A percentile compares a stretch with the other conserved stretches of the same genome.
These are phyloP conservation scores for Terebella lapidaria DNA, from an alignment of 2,888 invertebrate genomes.

Conservation along the genomic window DNA sequence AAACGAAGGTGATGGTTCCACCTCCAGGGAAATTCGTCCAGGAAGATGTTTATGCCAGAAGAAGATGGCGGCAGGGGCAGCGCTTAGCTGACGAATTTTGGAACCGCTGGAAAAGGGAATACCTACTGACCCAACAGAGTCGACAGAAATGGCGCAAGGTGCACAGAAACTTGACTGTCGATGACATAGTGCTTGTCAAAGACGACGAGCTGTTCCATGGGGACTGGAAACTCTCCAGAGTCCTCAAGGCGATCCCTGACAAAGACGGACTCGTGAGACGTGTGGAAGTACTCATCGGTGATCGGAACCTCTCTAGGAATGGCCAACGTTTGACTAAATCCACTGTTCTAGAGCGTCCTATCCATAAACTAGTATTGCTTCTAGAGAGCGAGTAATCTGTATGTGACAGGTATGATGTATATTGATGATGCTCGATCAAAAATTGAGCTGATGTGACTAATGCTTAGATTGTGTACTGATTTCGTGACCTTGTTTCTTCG, in stretches of 20 bases:
- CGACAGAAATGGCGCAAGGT: slow-evolving; percentile 15
- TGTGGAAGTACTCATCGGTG: slow-evolving; percentile 14
- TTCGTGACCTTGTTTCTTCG: too few species aligned
- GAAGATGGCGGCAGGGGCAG: slow-evolving; percentile 11
- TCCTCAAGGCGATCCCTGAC: background rate
- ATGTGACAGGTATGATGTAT: too few species aligned
- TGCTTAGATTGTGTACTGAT: too few species aligned
- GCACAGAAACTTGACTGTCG: slow-evolving; percentile 20
- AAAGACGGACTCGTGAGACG: slow-evolving; percentile 27
- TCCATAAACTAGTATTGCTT: slow-evolving; percentile 19
- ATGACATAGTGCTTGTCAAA: slow-evolving; percentile 18
- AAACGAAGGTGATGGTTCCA: slow-evolving; percentile 9
- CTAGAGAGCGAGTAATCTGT: too few species aligned
- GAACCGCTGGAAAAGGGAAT: slow-evolving; percentile 6
- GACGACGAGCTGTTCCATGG: slow-evolving; percentile 15
- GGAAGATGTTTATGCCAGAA: slow-evolving; percentile 11
- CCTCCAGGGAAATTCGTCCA: slow-evolving; percentile 10
- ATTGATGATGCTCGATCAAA: too few species aligned
- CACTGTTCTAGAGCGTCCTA: slow-evolving; percentile 10
- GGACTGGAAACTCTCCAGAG: slow-evolving; percentile 9
- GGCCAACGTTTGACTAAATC: slow-evolving; percentile 5
- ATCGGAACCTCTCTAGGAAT: slow-evolving; percentile 1
- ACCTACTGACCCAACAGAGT: background rate
- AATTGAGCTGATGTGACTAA: too few species aligned
- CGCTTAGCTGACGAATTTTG: slow-evolving; percentile 8